Evolutionary conservation across 2,113 vertebrate genomes (phyloP), one percentile per base, ranked within the genome.

Genomic region (Dipodomys ordii): DNA sequence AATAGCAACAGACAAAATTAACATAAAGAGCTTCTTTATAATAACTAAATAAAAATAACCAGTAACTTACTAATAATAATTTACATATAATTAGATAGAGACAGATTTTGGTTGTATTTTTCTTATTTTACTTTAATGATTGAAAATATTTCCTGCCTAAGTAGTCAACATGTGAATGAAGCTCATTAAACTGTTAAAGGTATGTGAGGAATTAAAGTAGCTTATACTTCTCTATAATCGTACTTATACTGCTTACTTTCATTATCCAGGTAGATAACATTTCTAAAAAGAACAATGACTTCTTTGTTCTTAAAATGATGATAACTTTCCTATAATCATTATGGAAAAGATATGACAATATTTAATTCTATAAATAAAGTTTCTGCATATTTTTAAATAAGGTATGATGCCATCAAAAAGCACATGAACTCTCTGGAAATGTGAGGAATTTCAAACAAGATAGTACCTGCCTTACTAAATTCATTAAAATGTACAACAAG

Each of bases 371-470:
- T 80, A 88, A 69, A 57, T 83, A 46, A 83, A 72, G 25, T n/a
- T 88, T 94, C 72, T 67, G 19, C 53, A 57, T 78, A 79, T 93
- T 94, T 57, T 85, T 44, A 92, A 94, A 92, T 95, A 64, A 57
- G 25, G 85, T 76, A 80, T 83, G 44, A 92, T 95, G 44, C 71
- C 74, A 90, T 94, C 30, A 82, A 77, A 96, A 94, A n/a, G 86
- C 46, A 74, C 30, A 92, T 88, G 83, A 91, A 91, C 69, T 83
- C 35, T 79, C 72, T 92, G 69, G 65, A 92, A 92, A 93, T 90
- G 32, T 86, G 78, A 94, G 13, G 82, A 93, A 95, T 85, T 89
- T 94, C 77, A 90, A 96, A 90, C n/a, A 87, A 92, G 78, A 64
- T 64, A 73, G 73, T 65, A 77, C 67, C 95, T 95, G 90, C 92